Conservation (phyloP, 2,888 invertebrate genomes). For the Amphipyra berbera region DNA sequence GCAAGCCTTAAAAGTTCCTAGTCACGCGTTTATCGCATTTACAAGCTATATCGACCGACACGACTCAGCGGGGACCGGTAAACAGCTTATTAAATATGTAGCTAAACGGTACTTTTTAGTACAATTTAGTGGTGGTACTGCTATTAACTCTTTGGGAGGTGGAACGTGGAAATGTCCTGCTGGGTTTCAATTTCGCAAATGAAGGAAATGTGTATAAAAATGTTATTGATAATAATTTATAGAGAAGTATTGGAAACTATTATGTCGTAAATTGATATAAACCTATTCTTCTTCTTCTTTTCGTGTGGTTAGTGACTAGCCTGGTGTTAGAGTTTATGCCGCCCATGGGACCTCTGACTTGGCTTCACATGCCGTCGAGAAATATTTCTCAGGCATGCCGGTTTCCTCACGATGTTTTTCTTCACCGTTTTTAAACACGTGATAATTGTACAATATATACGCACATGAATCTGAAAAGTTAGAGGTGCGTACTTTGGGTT, state of each 20-base stretch:
- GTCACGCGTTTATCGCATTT: constrained; percentile 67
- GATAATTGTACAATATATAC: too few relatives aligned
- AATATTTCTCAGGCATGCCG: too few relatives aligned
- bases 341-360: too few relatives aligned
- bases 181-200: constrained; percentile 42
- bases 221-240: background rate
- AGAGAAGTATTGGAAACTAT: too few relatives aligned
- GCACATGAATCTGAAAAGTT: too few relatives aligned
- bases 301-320: too few relatives aligned
- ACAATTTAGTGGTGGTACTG: constrained; percentile 34
- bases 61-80: constrained; percentile 66
- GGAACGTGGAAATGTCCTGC: constrained; percentile 40
- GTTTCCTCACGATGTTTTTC: too few relatives aligned
- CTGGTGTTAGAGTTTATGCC: too few relatives aligned
- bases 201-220: background rate
- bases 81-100: constrained; percentile 54
- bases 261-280: background rate
- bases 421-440: too few relatives aligned
- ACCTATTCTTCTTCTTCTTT: too few relatives aligned
- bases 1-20: constrained; percentile 64
- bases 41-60: constrained; percentile 39
- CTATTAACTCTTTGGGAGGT: constrained; percentile 44
- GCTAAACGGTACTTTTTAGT: constrained; percentile 49
- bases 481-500: too few relatives aligned
- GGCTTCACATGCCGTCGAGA: too few relatives aligned